Percentiles rank a stretch among this genome's conserved stretches.
phyloP scores from a whole-genome alignment of 2,797 vertebrate species.

The Brachyalestes nurse region DNA sequence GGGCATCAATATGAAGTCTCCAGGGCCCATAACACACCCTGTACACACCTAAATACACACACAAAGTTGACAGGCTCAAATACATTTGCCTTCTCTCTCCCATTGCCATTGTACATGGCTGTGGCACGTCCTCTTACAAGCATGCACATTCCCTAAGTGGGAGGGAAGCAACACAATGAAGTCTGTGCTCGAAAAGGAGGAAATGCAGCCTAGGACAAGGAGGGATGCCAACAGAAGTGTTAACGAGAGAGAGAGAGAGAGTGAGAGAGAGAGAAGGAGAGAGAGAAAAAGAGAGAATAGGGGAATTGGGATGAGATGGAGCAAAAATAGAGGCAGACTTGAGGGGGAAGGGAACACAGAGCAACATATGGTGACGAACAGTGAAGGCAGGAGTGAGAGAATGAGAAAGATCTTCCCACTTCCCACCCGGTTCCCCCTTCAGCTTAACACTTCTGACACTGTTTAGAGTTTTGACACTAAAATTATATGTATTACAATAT shows the following conservation, averaged over 20 bases:
- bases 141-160: constrained; percentile 29
- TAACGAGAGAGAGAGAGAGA: constrained; percentile 50
- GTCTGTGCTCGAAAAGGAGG: constrained; percentile 21
- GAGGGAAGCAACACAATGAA: constrained; percentile 41
- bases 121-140: constrained; percentile 27
- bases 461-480: background rate
- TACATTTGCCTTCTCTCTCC: constrained; percentile 1
- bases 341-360: constrained; percentile 59
- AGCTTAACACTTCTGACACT: constrained; percentile 12
- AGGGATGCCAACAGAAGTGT: constrained; percentile 52
- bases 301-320: constrained; percentile 33
- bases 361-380: constrained; percentile 58
- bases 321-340: constrained; percentile 47
- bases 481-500: background rate
- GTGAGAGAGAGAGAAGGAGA: constrained; percentile 11
- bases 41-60: constrained; percentile 4
- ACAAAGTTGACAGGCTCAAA: constrained; percentile 14
- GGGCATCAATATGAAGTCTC: constrained; percentile 31
- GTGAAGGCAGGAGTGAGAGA: constrained; percentile 18
- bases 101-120: constrained; percentile 12
- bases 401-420: constrained; percentile 32
- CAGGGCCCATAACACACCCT: constrained; percentile 19
- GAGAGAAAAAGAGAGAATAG: constrained; percentile 42
- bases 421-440: constrained; percentile 25
- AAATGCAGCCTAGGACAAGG: constrained; percentile 42